Evolutionary conservation across 2,888 invertebrate genomes (phyloP), one percentile per base, ranked within the genome.

Genomic region (Thysanoteuthis rhombus): DNA sequence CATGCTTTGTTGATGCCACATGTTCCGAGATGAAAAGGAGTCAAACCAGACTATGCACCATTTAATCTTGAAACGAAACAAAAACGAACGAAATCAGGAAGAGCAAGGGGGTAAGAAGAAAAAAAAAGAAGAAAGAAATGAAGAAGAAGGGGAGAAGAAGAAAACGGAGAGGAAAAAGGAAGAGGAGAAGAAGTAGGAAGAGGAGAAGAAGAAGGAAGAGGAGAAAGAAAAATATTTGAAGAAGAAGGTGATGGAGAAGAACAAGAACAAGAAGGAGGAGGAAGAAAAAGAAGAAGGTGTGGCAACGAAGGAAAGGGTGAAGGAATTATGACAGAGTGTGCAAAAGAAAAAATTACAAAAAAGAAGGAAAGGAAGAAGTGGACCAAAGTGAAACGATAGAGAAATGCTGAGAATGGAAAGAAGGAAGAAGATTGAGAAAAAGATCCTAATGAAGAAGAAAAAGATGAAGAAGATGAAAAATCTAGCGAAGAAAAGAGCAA

Each of bases 1-100:
- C 75, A 75, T 75, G 75, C n/a, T 75, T 75, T 75, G 75, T 75
- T 75, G 75, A 75, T 75, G 75, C 75, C 75, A 75, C 75, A 75
- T 75, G 75, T 75, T n/a, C n/a, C 10, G 19, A 75, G 75, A 75
- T 75, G 32, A 75, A 75, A 75, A 75, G 75, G n/a, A 75, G 75
- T 75, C 75, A 75, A 75, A 75, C 75, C 75, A n/a, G n/a, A 8
- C 75, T n/a, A 75, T 75, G 75, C 75, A 75, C 75, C 75, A 75
- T 75, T 75, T 75, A 75, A 75, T 75, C 32, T 75, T 75, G 75
- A 75, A 75, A 6, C 2, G 75, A 75, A 75, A 75, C 12, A 8
- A n/a, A n/a, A 75, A 32, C 10, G 16, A 75, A 75, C 2, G 1
- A 6, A 8, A 75, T n/a, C 32, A 75, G n/a, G 58, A 58, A 58